A percentile compares a stretch with the other conserved stretches of the same genome.
These are phyloP conservation scores for Phaetusa simplex DNA, from an alignment of 2,113 vertebrate species.

Conservation along the genomic window DNA sequence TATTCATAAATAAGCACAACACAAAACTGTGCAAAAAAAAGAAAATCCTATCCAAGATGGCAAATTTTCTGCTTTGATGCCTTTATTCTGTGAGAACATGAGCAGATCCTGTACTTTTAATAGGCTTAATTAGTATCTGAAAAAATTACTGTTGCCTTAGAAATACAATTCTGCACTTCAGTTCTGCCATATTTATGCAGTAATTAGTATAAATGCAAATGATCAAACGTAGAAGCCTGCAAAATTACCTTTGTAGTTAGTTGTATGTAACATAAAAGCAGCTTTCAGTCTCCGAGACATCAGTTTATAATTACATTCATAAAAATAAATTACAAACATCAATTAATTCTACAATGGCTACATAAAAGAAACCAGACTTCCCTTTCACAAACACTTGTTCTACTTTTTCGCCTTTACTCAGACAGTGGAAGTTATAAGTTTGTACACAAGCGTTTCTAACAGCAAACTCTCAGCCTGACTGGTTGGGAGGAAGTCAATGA, in stretches of 20 bases:
- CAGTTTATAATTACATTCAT: constrained; percentile 1
- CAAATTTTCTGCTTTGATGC: background rate
- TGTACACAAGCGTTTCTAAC: background rate
- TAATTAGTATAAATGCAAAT: constrained; percentile 30
- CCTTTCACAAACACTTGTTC: background rate
- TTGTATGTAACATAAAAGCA: constrained; percentile 13
- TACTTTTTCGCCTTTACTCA: background rate
- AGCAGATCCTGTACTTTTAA: background rate
- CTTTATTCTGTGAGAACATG: background rate
- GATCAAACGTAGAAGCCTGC: constrained; percentile 1
- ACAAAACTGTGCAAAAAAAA: background rate
- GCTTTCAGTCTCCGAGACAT: background rate
- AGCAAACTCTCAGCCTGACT: background rate
- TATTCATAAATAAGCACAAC: background rate
- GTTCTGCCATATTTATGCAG: background rate
- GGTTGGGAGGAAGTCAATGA: background rate
- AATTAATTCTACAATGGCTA: background rate
- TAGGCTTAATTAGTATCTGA: constrained; percentile 13
- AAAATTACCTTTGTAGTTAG: constrained; percentile 20
- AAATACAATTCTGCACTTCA: constrained; percentile 10
- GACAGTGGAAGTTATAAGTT: background rate
- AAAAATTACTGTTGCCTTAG: constrained; percentile 19
- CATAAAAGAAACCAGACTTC: background rate
- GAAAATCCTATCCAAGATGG: background rate
- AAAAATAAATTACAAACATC: constrained; percentile 19